Base-by-base conservation (phyloP, 1,140 invertebrate species). In the Adoxophyes honmai region DNA sequence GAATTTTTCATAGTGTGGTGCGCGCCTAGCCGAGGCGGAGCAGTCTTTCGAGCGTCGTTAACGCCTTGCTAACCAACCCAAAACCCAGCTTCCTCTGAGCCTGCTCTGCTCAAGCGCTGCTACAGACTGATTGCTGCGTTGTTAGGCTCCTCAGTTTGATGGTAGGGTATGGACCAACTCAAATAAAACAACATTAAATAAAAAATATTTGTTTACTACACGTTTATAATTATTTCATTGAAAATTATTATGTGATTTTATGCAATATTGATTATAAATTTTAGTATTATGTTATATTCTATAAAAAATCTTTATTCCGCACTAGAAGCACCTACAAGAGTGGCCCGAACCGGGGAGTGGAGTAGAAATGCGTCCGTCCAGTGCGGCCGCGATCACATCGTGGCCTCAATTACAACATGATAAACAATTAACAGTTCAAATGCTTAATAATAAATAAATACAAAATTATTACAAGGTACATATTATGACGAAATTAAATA, bases 121-220 rank as follows among this genome's bases (percentile, higher is more conserved):
- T n/a, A n/a, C n/a, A n/a, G n/a, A n/a, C n/a, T n/a, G n/a, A n/a
- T n/a, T n/a, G n/a, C n/a, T n/a, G n/a, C n/a, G n/a, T n/a, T n/a
- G n/a, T n/a, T n/a, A n/a, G n/a, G n/a, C n/a, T n/a, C n/a, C n/a
- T 28, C 21, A 28, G 21, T 28, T 28, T 28, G 21, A 28, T 28
- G 21, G 21, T 28, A n/a, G n/a, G n/a, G n/a, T n/a, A n/a, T n/a
- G n/a, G n/a, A n/a, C n/a, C n/a, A n/a, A n/a, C n/a, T n/a, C n/a
- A n/a, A 39, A 44, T 44, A 21, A 44, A 44, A 44, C 39, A 44
- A 10, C 8, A 33, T 48, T 48, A 6, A 21, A 56, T 56, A 56
- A 56, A 56, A 56, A 56, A 56, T 48, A 55, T 56, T 56, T 56
- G 42, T 56, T 56, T 56, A 39, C 55, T 48, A 56, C 33, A 48